Percentiles rank a stretch among this genome's conserved stretches.
Conservation (phyloP, 2,888 invertebrate genomes). For the Eristalinus aeneus region DNA sequence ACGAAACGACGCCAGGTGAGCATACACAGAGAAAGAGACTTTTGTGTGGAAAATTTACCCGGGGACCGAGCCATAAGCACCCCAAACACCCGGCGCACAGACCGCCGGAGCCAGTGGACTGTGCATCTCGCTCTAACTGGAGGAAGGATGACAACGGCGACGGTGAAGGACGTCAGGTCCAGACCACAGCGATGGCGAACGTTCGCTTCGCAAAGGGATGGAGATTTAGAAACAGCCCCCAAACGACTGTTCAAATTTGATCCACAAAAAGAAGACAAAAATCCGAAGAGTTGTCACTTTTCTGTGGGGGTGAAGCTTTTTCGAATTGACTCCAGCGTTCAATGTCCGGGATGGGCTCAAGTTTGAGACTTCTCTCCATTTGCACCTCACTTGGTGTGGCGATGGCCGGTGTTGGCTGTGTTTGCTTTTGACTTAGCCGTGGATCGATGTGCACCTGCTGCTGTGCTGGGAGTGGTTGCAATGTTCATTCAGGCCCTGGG, state of each 20-base stretch:
- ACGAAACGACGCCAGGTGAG: constrained; percentile 63
- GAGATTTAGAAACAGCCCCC: constrained; percentile 21
- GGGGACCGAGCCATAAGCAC: constrained; percentile 45
- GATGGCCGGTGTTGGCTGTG: constrained; percentile 80
- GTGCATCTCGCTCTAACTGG: neutral
- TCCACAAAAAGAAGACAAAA: neutral
- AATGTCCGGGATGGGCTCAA: no score
- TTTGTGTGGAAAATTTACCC: constrained; percentile 64
- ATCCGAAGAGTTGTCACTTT: no score
- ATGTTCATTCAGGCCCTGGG: no score
- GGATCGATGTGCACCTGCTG: no score
- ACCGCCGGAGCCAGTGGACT: neutral
- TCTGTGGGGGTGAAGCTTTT: no score
- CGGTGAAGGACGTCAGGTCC: no score
- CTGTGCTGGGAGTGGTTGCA: no score
- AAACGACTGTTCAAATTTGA: constrained; percentile 31
- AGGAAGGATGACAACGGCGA: constrained; percentile 38
- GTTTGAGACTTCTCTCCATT: constrained; percentile 43
- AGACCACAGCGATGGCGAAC: constrained; percentile 1
- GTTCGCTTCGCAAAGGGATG: constrained; percentile 27
- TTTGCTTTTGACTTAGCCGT: constrained; percentile 74
- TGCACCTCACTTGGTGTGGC: constrained; percentile 77
- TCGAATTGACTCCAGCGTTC: no score
- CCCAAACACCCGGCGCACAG: constrained; percentile 20
- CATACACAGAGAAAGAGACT: constrained; percentile 20